Base-by-base conservation (phyloP, 2,888 invertebrate genomes). In the Endomychus coccineus region DNA sequence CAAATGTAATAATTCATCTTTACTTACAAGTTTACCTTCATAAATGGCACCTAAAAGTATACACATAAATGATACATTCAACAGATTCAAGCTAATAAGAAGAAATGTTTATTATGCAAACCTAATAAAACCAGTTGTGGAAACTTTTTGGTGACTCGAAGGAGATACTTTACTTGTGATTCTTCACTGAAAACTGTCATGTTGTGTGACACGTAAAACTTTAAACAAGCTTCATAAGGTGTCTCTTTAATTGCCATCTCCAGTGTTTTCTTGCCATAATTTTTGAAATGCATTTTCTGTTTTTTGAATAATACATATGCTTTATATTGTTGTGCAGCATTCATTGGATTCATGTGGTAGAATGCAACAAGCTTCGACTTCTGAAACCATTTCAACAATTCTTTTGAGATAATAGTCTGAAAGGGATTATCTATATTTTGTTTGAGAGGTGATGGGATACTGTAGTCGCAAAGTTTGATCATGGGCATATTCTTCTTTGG, bases 61-160 rank as follows among this genome's bases (percentile, higher is more conserved):
- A 43, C 21, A 19, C n/a, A 19, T 19, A 19, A 6, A 19, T n/a
- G n/a, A 19, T 19, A n/a, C n/a, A n/a, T n/a, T n/a, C n/a, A n/a
- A n/a, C n/a, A n/a, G n/a, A n/a, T n/a, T 19, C n/a, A 7, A 19
- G 21, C 21, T 7, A 19, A 6, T 19, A 7, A 7, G 9, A 19
- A 32, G 24, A 5, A 27, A 27, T 12, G 4, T 6, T 32, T 33
- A 13, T 16, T 23, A 24, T 22, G 54, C 59, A 55, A 62, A 75
- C 84, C 83, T 61, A 89, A 61, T 12, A 88, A 65, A 46, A 81
- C 60, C 52, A 84, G 64, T 56, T 83, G 78, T 1, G 83, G 83
- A 43, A 77, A 71, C 56, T 80, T 85, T 40, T 77, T 83, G 3
- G 78, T 59, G 24, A 81, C 71, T 59, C 77, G 80, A 21, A 82